Evolutionary conservation across 1,140 invertebrate genomes (phyloP), one percentile per base, ranked within the genome.

Genomic region (Drosophila obscura): DNA sequence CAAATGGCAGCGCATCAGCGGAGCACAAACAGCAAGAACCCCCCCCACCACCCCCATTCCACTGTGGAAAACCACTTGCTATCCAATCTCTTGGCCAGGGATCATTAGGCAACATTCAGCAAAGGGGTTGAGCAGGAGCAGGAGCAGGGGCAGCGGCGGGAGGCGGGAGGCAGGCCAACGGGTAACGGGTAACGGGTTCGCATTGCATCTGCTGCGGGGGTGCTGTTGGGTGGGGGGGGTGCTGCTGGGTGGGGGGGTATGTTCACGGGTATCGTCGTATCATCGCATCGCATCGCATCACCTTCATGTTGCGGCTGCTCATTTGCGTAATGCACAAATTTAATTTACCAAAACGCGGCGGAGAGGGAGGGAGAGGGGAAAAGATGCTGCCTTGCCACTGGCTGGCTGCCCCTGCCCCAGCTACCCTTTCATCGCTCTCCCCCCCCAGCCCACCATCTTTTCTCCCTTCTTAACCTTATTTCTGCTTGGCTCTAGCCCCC

Each of bases 281-380:
- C 16, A 53, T 35, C 51, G 43, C 65, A 31, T 72, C 63, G 49
- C 16, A 53, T 35, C 51, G 43, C 65, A 31, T 72, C 63, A 55
- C 61, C 75, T 67, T 46, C 53, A 16, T 51, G 41, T 35, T 66
- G 71, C 35, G 43, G 56, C 82, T 87, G 76, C 85, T 89, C 84
- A 89, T 90, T 89, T 89, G 84, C 85, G 73, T 90, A 90, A 85
- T 90, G 84, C 84, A 89, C 80, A 90, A 89, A 90, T 90, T 89
- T 85, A 90, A 89, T 89, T 89, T 89, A 89, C 77, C 84, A 89
- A 88, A 88, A 80, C 78, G 83, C 82, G 60, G 77, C 63, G 3
- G 22, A 22, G 22, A 22, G 1, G 22, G 22, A 22, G 22, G 4
- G 22, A 43, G 28, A 44, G 35, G 57, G 56, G 57, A 71, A 50